Base-by-base conservation (phyloP, 2,113 vertebrate species). In the Epinephelus fuscoguttatus region DNA sequence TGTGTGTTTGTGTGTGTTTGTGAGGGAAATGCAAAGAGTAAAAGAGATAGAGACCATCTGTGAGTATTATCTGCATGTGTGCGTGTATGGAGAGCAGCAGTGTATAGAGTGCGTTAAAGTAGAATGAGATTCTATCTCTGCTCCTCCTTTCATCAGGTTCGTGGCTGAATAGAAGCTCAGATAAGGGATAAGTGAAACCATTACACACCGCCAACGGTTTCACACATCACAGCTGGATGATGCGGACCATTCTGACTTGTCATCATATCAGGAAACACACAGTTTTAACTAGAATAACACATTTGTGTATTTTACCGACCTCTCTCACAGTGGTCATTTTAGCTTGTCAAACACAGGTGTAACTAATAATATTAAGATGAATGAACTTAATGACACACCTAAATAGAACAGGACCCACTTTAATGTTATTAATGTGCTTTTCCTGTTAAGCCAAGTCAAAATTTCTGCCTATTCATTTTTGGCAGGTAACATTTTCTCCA, bases 141-240 rank as follows among this genome's bases (percentile, higher is more conserved):
- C 42, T n/a, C 80, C 66, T 80, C 53, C 75, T 91, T 89, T 91
- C 85, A 85, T 88, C 84, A 75, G 84, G 63, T 78, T 56, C 80
- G 75, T 23, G 37, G 62, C 78, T 85, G 83, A 89, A 84, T 69
- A 70, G 71, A n/a, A 61, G 80, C 57, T 67, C 30, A 66, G 86
- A 92, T 89, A 82, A 88, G 67, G 45, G 72, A 70, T 76, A 86
- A 83, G 89, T 84, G 87, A 87, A 70, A 77, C 64, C 61, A 78
- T 85, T 76, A 81, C 76, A 60, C 80, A 37, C 40, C 12, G 59
- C 47, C 76, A 45, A 12, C n/a, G 15, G 69, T 74, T 84, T 84
- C 64, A 62, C 71, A 82, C 72, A 73, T 14, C 64, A 25, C 79
- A 59, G 68, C 61, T 45, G 74, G 71, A 80, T 59, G 50, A 72